Percentiles rank a stretch among this genome's conserved stretches.
Conservation (phyloP, 2,888 invertebrate genomes). For the Andrena fulva region DNA sequence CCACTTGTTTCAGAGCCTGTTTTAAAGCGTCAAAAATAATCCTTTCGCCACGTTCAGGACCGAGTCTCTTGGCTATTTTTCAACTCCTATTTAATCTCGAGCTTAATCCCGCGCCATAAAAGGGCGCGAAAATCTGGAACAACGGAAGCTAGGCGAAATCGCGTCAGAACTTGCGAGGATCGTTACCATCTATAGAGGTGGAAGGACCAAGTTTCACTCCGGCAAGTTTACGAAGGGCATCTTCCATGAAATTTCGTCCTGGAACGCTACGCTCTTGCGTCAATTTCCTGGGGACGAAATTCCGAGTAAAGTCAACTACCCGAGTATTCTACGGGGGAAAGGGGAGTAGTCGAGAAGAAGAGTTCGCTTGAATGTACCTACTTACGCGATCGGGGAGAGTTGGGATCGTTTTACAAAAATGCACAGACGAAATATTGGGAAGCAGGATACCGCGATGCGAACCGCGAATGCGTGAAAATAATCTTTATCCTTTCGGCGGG, state of each 20-base stretch:
- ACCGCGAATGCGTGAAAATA: conserved; percentile 67
- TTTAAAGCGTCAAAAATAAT: background rate
- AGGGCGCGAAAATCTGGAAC: conserved; percentile 1
- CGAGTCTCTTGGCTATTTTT: background rate
- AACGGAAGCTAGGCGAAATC: conserved; percentile 28
- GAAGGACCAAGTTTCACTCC: conserved; percentile 43
- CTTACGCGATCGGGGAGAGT: background rate
- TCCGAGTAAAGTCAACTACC: conserved; percentile 24
- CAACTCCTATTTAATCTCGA: conserved; percentile 1
- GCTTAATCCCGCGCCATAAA: background rate
- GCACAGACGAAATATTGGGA: conserved; percentile 11
- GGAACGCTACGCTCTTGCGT: conserved; percentile 30
- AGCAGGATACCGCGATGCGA: conserved; percentile 13
- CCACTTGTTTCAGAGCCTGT: background rate
- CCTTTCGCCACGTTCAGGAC: background rate
- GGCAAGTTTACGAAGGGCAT: conserved; percentile 50
- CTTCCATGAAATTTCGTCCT: conserved; percentile 57
- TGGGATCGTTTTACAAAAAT: background rate
- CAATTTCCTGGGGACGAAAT: conserved; percentile 42
- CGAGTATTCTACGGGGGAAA: background rate
- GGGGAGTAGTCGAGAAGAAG: background rate
- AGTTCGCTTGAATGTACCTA: background rate
- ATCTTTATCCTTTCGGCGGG: conserved; percentile 69
- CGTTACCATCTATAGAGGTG: conserved; percentile 31
- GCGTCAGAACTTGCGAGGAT: conserved; percentile 31